Percentiles rank a stretch among this genome's conserved stretches.
These are phyloP conservation scores for Bombyx mandarina DNA, from an alignment of 1,140 invertebrate species.

Conservation along the genomic window DNA sequence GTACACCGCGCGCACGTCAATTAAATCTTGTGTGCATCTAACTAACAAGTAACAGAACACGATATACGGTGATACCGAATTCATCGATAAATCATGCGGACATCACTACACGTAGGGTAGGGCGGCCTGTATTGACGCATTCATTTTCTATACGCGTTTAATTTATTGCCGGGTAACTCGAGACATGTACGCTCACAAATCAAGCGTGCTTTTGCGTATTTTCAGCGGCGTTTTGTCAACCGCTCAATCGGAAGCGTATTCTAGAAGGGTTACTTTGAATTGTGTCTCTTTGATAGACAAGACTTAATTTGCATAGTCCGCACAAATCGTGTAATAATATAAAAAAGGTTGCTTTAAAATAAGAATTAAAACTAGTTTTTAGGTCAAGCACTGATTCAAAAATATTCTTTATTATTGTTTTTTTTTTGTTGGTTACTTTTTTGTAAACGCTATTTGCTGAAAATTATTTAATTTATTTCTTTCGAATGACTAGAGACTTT, in stretches of 20 bases:
- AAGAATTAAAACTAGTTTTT: too few species aligned
- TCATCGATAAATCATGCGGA: constrained; percentile 43
- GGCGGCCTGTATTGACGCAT: constrained; percentile 39
- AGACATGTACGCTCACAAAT: constrained; percentile 48
- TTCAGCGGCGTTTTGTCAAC: constrained; percentile 37
- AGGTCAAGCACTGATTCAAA: too few species aligned
- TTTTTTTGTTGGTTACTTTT: too few species aligned
- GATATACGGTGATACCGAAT: constrained; percentile 16
- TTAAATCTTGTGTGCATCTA: constrained; percentile 18
- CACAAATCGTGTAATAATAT: too few species aligned
- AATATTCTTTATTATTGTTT: too few species aligned
- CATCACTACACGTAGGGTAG: constrained; percentile 34
- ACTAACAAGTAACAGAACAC: constrained; percentile 17
- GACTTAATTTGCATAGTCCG: background rate
- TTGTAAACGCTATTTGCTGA: too few species aligned
- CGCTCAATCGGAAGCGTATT: constrained; percentile 24
- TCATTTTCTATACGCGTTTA: constrained; percentile 51
- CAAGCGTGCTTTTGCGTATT: constrained; percentile 30
- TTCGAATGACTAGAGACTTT: too few species aligned
- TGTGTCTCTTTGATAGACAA: constrained; percentile 17
- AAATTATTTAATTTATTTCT: too few species aligned
- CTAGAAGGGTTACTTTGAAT: constrained; percentile 26
- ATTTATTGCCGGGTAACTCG: constrained; percentile 49
- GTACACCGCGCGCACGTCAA: constrained; percentile 12
- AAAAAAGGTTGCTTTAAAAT: too few species aligned